phyloP scores from a whole-genome alignment of 2,888 invertebrate genomes.

The Tanypteryx hageni region DNA sequence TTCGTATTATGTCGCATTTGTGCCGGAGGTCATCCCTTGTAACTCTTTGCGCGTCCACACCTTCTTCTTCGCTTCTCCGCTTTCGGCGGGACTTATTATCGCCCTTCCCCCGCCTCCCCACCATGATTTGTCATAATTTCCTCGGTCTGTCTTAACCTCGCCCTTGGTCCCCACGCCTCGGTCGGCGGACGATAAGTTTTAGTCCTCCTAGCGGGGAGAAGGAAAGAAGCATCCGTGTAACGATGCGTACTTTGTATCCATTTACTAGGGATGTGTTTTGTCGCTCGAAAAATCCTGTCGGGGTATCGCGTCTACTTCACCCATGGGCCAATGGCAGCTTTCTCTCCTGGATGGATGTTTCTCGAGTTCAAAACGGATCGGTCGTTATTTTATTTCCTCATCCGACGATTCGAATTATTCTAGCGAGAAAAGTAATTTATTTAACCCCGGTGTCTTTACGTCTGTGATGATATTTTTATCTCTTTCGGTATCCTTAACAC shows the following conservation, averaged over 20 bases:
- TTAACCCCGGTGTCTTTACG: neutral
- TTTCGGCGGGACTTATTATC: slow-evolving; percentile 29
- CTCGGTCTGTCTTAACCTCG: slow-evolving; percentile 12
- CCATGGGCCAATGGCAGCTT: neutral
- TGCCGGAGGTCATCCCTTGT: slow-evolving; percentile 39
- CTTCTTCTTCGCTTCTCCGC: neutral
- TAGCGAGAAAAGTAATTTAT: neutral
- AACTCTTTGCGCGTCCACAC: slow-evolving; percentile 38
- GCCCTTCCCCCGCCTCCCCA: neutral
- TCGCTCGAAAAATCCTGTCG: neutral
- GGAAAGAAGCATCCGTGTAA: neutral
- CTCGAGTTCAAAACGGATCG: neutral
- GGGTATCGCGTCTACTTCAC: neutral
- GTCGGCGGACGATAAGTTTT: neutral
- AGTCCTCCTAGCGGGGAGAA: neutral
- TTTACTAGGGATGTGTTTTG: neutral
- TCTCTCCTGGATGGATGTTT: neutral
- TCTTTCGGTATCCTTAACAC: neutral
- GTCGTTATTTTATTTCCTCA: neutral
- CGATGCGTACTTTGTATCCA: slow-evolving; percentile 26
- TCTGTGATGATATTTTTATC: neutral
- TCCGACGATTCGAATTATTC: neutral
- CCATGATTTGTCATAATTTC: slow-evolving; percentile 24
- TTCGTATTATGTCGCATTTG: slow-evolving; percentile 32
- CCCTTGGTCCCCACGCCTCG: neutral